Conservation (phyloP, 2,113 vertebrate genomes). For the Baryphthengus martii region DNA sequence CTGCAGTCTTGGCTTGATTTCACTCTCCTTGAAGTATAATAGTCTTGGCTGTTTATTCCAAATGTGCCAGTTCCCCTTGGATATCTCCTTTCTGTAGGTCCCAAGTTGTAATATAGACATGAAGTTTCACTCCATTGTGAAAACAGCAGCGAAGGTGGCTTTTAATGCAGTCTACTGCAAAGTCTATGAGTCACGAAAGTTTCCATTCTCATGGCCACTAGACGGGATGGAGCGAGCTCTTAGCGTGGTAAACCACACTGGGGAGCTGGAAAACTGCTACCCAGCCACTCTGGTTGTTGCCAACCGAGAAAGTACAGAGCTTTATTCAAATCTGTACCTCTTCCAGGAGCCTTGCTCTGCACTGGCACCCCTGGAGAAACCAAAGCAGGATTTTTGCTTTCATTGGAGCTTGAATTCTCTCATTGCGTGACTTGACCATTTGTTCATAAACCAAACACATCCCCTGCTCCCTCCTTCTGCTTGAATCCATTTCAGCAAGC, state of each 20-base stretch:
- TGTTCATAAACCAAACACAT: background rate
- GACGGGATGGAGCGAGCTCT: conserved; percentile 11
- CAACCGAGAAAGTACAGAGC: conserved; percentile 45
- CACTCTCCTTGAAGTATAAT: background rate
- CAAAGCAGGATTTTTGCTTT: conserved; percentile 46
- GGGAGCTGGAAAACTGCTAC: conserved; percentile 24
- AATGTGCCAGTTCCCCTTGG: background rate
- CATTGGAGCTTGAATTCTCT: conserved; percentile 38
- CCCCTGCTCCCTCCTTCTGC: background rate
- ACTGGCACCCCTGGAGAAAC: conserved; percentile 42
- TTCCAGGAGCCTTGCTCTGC: conserved; percentile 33
- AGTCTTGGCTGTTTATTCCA: background rate
- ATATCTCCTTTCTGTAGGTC: background rate
- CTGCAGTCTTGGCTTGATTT: background rate
- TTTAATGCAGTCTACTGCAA: conserved; percentile 10
- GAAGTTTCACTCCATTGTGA: background rate
- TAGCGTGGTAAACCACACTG: conserved; percentile 58
- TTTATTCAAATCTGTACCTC: conserved; percentile 30
- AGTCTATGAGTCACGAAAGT: conserved; percentile 53
- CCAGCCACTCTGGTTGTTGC: background rate
- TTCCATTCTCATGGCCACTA: conserved; percentile 54
- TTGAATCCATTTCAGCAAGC: conserved; percentile 13
- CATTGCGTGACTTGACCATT: conserved; percentile 33
- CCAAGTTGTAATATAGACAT: background rate
- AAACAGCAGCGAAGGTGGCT: conserved; percentile 6